These are phyloP conservation scores for Peromyscus melanophrys DNA, from an alignment of 2,797 vertebrate genomes.

Conservation along the genomic window DNA sequence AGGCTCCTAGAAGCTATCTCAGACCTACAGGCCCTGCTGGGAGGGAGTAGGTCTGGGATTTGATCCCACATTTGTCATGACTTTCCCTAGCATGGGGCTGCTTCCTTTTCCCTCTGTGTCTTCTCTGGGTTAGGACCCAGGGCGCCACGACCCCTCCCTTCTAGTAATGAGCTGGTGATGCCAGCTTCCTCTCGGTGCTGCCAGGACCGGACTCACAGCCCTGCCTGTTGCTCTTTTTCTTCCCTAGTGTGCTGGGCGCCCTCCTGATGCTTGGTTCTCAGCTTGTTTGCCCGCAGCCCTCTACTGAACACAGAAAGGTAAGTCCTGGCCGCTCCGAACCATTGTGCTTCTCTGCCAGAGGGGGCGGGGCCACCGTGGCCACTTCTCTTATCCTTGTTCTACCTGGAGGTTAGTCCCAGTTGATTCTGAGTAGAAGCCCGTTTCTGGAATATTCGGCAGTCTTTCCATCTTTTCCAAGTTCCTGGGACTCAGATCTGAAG, in stretches of 20 bases:
- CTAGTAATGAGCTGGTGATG: neutral
- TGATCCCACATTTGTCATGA: neutral
- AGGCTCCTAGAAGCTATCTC: neutral
- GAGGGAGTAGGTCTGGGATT: neutral
- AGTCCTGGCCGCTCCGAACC: conserved; percentile 79
- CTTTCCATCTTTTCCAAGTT: neutral
- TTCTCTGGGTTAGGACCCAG: neutral
- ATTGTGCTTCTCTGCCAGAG: neutral
- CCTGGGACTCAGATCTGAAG: neutral
- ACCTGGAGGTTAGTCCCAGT: neutral
- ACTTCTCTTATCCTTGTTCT: neutral
- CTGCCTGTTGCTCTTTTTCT: conserved; percentile 74
- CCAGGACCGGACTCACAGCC: conserved; percentile 51
- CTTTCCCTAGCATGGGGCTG: neutral
- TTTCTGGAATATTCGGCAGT: neutral
- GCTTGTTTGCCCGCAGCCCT: conserved; percentile 91
- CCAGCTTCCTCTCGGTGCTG: neutral
- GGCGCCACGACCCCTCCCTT: neutral
- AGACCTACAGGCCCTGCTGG: neutral
- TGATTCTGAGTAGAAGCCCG: neutral
- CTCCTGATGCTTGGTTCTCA: conserved; percentile 92
- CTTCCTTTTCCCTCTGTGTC: neutral
- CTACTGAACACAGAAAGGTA: conserved; percentile 95
- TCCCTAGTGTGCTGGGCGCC: conserved; percentile 91
- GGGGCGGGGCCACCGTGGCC: neutral